Conservation (phyloP, 2,113 vertebrate species). For the Lycocorax pyrrhopterus region DNA sequence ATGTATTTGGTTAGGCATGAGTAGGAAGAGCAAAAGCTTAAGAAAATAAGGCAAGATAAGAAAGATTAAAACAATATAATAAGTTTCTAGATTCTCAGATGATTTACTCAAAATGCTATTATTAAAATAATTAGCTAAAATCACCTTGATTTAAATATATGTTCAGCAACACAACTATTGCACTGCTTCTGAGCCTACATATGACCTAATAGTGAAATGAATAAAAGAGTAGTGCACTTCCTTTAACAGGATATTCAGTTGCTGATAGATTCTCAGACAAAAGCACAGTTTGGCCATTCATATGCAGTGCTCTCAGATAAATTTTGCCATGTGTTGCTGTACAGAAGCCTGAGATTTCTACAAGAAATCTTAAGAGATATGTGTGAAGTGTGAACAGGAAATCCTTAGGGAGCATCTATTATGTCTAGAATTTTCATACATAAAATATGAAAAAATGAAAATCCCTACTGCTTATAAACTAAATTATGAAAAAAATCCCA, state of each 20-base stretch:
- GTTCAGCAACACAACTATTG: neutral
- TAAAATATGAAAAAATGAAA: neutral
- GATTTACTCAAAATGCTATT: neutral
- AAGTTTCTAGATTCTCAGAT: neutral
- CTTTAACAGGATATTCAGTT: neutral
- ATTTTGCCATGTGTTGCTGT: neutral
- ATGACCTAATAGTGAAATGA: neutral
- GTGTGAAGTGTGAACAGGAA: neutral
- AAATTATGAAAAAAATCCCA: neutral
- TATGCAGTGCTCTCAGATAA: neutral
- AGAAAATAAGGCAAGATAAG: neutral
- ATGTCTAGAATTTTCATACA: neutral
- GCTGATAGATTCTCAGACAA: neutral
- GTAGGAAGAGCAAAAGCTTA: neutral
- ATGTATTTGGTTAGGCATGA: neutral
- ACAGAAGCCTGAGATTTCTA: neutral
- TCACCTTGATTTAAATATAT: neutral
- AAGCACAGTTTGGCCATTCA: neutral
- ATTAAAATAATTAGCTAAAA: neutral
- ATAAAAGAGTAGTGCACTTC: neutral
- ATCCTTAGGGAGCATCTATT: neutral
- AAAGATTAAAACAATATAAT: neutral
- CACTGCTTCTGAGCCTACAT: neutral
- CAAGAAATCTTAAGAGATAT: neutral
- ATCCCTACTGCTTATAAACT: neutral